These are phyloP conservation scores for Pachyseris speciosa DNA, from an alignment of 64 coral and sea anemone genomes.

Conservation along the genomic window DNA sequence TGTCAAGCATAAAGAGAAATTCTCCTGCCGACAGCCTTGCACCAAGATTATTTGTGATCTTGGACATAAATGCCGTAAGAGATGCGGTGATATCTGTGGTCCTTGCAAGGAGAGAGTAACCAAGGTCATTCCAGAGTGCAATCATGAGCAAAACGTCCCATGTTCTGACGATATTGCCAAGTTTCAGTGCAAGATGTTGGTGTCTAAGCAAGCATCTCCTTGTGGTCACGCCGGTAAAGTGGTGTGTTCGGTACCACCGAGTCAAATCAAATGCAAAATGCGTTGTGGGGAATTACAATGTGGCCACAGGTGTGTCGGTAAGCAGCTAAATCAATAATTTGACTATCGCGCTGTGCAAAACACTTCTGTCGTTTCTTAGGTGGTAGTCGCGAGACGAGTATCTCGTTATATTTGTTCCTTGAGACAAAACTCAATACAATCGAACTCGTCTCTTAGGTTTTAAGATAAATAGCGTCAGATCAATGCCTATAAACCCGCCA, in stretches of 20 bases:
- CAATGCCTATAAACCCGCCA: no score
- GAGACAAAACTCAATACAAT: no score
- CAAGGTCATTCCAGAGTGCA: constrained; percentile 57
- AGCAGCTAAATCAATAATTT: background rate
- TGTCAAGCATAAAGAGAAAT: constrained; percentile 53
- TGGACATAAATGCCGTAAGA: constrained; percentile 33
- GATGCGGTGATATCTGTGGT: constrained; percentile 50
- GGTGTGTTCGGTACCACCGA: constrained; percentile 29
- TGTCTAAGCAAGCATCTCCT: constrained; percentile 25
- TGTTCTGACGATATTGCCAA: constrained; percentile 32
- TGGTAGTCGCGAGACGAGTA: no score
- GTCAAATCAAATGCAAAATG: constrained; percentile 21
- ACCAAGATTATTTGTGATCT: constrained; percentile 35
- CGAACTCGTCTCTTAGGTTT: no score
- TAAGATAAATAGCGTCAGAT: no score
- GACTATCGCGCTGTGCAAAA: no score
- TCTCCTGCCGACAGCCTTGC: constrained; percentile 43
- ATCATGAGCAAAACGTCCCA: constrained; percentile 38
- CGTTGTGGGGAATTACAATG: constrained; percentile 56
- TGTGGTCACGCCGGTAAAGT: constrained; percentile 67
- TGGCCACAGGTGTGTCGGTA: constrained; percentile 50
- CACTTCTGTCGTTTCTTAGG: no score
- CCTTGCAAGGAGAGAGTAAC: constrained; percentile 11
- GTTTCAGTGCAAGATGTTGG: constrained; percentile 9
- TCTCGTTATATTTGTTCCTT: no score